These are phyloP conservation scores for Gopherus flavomarginatus DNA, from an alignment of 2,113 vertebrate genomes.

Conservation along the genomic window DNA sequence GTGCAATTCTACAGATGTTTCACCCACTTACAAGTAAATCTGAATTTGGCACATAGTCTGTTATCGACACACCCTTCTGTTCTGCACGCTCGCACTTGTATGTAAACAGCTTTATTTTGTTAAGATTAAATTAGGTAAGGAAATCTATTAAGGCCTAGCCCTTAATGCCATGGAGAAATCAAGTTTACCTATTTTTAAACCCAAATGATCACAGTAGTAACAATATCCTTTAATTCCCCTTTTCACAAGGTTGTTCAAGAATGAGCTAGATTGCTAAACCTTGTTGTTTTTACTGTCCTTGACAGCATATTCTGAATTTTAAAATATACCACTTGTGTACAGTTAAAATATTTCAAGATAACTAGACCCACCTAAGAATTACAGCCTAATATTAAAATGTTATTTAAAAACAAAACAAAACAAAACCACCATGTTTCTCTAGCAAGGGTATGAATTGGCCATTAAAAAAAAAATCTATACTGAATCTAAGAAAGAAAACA, in stretches of 20 bases:
- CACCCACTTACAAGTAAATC: not conserved
- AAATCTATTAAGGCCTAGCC: not conserved
- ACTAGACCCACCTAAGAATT: constrained; percentile 10
- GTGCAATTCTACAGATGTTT: not conserved
- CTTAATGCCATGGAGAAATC: not conserved
- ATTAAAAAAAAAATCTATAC: not conserved
- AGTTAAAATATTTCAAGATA: not conserved
- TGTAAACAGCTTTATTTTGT: not conserved
- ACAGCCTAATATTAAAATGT: not conserved
- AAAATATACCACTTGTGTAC: not conserved
- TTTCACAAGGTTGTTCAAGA: not conserved
- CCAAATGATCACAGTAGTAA: not conserved
- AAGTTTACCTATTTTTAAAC: not conserved
- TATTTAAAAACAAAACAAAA: not conserved
- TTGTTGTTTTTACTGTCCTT: not conserved
- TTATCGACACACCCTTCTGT: not conserved
- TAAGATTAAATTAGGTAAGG: not conserved
- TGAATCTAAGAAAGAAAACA: not conserved
- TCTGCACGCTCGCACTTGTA: not conserved
- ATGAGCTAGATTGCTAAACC: not conserved
- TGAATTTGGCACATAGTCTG: not conserved
- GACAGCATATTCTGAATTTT: not conserved
- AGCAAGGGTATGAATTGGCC: not conserved
- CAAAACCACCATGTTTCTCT: not conserved
- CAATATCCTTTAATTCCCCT: not conserved